A percentile compares a stretch with the other conserved stretches of the same genome.
These are phyloP conservation scores for Megatriorchis doriae DNA, from an alignment of 2,113 vertebrate species.

Conservation along the genomic window DNA sequence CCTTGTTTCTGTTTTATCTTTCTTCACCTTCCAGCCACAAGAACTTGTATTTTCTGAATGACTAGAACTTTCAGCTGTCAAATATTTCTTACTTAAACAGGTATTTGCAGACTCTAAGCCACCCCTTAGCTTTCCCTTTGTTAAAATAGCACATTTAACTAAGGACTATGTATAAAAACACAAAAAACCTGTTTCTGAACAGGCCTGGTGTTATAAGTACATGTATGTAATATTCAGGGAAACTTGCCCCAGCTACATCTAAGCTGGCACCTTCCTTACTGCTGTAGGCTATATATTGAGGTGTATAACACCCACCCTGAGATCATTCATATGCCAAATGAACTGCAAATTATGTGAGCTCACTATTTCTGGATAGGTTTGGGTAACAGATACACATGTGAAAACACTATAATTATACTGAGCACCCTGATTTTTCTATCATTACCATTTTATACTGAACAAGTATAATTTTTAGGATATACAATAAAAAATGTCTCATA, in stretches of 20 bases:
- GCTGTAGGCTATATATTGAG: not conserved
- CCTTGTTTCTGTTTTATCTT: not conserved
- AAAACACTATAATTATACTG: not conserved
- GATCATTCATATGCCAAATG: not conserved
- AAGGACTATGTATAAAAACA: not conserved
- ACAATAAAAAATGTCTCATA: not conserved
- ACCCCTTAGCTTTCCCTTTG: not conserved
- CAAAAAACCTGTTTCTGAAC: not conserved
- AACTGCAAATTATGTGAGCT: not conserved
- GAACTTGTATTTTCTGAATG: not conserved
- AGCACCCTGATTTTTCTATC: not conserved
- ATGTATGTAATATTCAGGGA: not conserved
- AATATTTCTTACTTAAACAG: not conserved
- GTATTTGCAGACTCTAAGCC: not conserved
- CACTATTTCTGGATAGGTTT: not conserved
- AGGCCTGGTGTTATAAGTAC: not conserved
- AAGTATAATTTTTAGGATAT: not conserved
- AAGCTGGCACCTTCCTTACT: not conserved
- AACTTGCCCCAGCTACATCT: not conserved
- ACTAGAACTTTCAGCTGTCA: not conserved
- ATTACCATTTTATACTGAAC: not conserved
- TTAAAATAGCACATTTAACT: not conserved
- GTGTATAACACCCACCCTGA: not conserved
- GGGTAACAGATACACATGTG: not conserved
- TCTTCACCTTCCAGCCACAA: not conserved